Base-by-base conservation (phyloP, 2,113 vertebrate genomes). In the Zingel zingel region DNA sequence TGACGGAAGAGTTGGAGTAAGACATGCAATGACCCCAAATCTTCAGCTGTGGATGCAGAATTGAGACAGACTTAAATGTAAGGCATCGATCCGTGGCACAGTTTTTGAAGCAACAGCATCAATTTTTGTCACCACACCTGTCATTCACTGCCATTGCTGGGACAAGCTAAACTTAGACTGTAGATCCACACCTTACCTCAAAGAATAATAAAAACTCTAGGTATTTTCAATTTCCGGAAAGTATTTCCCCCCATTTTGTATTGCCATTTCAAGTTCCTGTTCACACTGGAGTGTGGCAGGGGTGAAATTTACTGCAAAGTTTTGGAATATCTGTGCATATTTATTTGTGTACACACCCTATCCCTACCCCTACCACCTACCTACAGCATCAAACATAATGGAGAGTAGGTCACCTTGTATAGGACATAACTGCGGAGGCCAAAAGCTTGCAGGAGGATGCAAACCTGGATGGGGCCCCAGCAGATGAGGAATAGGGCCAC, bases 21-120 rank as follows among this genome's bases (percentile, higher is more conserved):
- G 94, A 96, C 95, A 95, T 95, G 86, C 94, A 95, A 75, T 95
- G 93, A 27, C 94, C 95, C 94, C 93, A 95, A 25, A 94, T 96
- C 86, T 95, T 95, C 47, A 94, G 81, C 88, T 90, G 81, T 23
- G 27, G 67, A 74, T 11, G 39, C 10, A 83, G 73, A 74, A 68
- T 66, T 8, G 47, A 79, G 18, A 51, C 4, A 6, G 30, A 50
- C 3, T 56, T 8, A 51, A 47, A 62, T 23, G 8, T 43, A 48
- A 36, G 19, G 15, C 23, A 50, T n/a, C 0, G 0, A 70, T 25
- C 8, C 0, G 0, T 10, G 47, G 23, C 3, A 6, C 33, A 30
- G 39, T 50, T 54, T 45, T 39, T 47, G 6, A 66, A 72, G 45
- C 18, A 6, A 65, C 21, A 19, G 16, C 63, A 0, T 54, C 9